These are phyloP conservation scores for Homarus gammarus DNA, from an alignment of 2,888 invertebrate species.

Conservation along the genomic window DNA sequence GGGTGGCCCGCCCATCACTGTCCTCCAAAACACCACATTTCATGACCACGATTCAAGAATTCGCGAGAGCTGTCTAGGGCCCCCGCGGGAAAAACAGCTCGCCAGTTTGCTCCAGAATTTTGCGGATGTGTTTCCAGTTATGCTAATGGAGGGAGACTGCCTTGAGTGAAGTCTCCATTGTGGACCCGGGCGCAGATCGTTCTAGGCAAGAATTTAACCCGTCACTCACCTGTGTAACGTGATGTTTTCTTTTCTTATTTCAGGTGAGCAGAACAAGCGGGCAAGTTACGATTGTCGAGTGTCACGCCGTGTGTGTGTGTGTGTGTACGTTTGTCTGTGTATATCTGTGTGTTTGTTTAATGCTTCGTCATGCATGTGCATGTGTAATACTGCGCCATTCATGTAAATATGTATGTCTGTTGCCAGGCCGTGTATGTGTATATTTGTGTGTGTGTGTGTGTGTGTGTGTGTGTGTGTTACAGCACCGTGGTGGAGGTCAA, in stretches of 20 bases:
- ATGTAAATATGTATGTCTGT: not conserved
- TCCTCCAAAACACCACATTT: not conserved
- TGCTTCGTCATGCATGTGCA: not conserved
- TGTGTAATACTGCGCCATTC: too few relatives aligned
- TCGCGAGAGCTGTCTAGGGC: slow-evolving; percentile 1
- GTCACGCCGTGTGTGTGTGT: slow-evolving; percentile 4
- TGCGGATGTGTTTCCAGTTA: slow-evolving; percentile 39
- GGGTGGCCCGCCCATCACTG: not conserved
- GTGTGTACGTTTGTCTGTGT: slow-evolving; percentile 12
- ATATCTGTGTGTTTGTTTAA: slow-evolving; percentile 1
- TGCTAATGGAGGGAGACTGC: slow-evolving; percentile 38
- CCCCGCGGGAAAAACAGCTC: not conserved
- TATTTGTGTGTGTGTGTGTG: not conserved
- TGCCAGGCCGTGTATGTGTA: not conserved
- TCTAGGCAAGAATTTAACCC: slow-evolving; percentile 9
- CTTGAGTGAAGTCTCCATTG: slow-evolving; percentile 14
- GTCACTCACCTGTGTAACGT: slow-evolving; percentile 17
- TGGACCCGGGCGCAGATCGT: not conserved
- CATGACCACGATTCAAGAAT: slow-evolving; percentile 12
- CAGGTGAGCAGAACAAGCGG: slow-evolving; percentile 20
- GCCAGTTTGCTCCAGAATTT: slow-evolving; percentile 10
- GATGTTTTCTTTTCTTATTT: not conserved
- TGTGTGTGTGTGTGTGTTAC: not conserved
- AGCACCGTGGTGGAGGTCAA: not conserved
- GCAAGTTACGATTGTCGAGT: not conserved